These are phyloP conservation scores for Protonibea diacanthus DNA, from an alignment of 2,797 vertebrate species.

Conservation along the genomic window DNA sequence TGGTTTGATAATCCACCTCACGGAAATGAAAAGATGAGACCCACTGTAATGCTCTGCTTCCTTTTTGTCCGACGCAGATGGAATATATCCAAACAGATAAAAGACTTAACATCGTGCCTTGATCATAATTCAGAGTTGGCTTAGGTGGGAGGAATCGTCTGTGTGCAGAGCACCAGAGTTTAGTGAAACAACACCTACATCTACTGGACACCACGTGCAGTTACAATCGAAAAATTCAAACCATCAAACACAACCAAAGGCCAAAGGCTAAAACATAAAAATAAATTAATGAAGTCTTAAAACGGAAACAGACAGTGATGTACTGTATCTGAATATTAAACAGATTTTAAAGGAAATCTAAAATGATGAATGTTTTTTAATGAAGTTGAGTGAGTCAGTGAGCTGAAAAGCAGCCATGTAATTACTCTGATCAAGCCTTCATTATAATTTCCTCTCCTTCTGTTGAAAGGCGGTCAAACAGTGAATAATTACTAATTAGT, in stretches of 20 bases:
- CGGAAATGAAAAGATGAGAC: neutral
- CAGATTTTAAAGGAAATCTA: neutral
- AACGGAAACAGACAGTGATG: neutral
- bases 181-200: slow-evolving; percentile 42
- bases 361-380: neutral
- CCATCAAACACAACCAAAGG: neutral
- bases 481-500: slow-evolving; percentile 4
- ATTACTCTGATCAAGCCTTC: slow-evolving; percentile 24
- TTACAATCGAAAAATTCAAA: neutral
- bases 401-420: slow-evolving; percentile 5
- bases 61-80: neutral
- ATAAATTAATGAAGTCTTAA: neutral
- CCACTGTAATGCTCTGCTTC: neutral
- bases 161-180: neutral
- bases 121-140: neutral
- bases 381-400: slow-evolving; percentile 7
- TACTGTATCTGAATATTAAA: neutral
- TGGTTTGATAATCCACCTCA: neutral
- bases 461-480: slow-evolving; percentile 5
- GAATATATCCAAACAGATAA: neutral
- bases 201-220: slow-evolving; percentile 38
- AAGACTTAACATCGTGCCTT: neutral
- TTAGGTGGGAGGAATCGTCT: neutral
- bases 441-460: slow-evolving; percentile 10
- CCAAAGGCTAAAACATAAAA: neutral